Base-by-base conservation (phyloP, 2,113 vertebrate species). In the Semicossyphus pulcher region DNA sequence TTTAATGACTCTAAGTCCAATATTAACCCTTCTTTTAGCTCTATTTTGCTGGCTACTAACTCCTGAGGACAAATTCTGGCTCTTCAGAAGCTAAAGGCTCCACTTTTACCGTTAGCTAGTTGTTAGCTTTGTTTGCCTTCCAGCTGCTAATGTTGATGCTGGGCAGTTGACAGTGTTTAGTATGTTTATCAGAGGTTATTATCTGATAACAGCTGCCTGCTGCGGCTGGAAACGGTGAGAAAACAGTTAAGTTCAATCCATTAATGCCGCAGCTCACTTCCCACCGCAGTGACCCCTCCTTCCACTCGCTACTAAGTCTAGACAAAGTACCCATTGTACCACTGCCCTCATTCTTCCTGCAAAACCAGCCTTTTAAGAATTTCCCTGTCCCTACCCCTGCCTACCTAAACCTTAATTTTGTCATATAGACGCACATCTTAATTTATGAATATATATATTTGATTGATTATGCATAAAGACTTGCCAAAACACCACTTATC, bases 301-400 rank as follows among this genome's bases (percentile, higher is more conserved):
- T 54, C 71, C 6, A 7, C 59, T 36, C 9, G 64, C 34, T 29
- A 72, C 52, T 69, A 41, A 52, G 61, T 59, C 66, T 60, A 81
- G 60, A 93, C 93, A 93, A 88, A 92, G 91, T 93, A 31, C 47
- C 80, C 82, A 89, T 93, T 93, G 91, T 93, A 74, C 71, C 70
- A 23, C 45, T 86, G 87, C 71, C 78, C 80, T 89, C 84, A 86
- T 89, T 89, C 80, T 86, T 76, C 74, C 80, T 60, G 72, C 83
- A 83, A 67, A 60, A 53, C 42, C 79, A 80, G 67, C 60, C 81
- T 81, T 81, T 76, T 16, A 89, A 81, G 74, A 88, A 84, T 88
- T 81, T 76, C 79, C 63, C 78, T 78, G 36, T 70, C 44, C 67
- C 61, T 64, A 54, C 39, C 78, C 63, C 65, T 37, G 57, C 23